Evolutionary conservation across 64 coral and sea anemone species (phyloP).

Genomic region (Montipora capricornis): DNA sequence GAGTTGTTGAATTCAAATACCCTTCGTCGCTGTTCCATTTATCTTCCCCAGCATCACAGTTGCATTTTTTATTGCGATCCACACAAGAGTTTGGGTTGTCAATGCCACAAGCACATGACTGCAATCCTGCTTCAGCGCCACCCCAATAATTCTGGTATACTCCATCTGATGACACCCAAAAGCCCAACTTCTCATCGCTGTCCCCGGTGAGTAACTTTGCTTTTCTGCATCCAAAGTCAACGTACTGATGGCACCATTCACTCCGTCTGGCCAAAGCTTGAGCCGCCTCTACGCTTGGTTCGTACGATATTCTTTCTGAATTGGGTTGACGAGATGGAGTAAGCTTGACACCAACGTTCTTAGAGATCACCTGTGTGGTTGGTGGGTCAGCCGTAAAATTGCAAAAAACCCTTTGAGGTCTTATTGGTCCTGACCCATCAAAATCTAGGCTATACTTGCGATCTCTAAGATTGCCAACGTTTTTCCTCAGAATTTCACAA

Average conservation of each 20-base stretch:
- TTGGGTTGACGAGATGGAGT: not conserved
- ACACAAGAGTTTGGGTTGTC: constrained; percentile 55
- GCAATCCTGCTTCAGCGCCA: constrained; percentile 30
- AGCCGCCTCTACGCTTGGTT: constrained; percentile 50
- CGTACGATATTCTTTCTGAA: constrained; percentile 48
- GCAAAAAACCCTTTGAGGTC: constrained; percentile 30
- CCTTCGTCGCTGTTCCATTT: constrained; percentile 65
- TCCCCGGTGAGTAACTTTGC: constrained; percentile 38
- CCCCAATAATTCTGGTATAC: constrained; percentile 85
- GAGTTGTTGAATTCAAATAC: constrained; percentile 42
- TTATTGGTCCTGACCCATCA: constrained; percentile 76
- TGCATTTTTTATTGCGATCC: constrained; percentile 52
- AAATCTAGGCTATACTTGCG: constrained; percentile 75
- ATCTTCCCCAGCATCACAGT: constrained; percentile 75
- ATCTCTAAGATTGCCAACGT: not conserved
- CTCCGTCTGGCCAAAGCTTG: constrained; percentile 83
- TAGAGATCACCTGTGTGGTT: not conserved
- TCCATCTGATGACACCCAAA: constrained; percentile 73
- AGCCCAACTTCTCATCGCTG: constrained; percentile 1
- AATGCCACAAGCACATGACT: constrained; percentile 69
- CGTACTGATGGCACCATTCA: constrained; percentile 69
- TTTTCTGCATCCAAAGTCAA: constrained; percentile 85
- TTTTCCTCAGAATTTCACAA: constrained; percentile 44
- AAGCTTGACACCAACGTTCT: not conserved
- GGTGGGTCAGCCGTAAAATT: constrained; percentile 73